Conservation (phyloP, 1,140 invertebrate genomes). For the Neodiprion virginianus region DNA sequence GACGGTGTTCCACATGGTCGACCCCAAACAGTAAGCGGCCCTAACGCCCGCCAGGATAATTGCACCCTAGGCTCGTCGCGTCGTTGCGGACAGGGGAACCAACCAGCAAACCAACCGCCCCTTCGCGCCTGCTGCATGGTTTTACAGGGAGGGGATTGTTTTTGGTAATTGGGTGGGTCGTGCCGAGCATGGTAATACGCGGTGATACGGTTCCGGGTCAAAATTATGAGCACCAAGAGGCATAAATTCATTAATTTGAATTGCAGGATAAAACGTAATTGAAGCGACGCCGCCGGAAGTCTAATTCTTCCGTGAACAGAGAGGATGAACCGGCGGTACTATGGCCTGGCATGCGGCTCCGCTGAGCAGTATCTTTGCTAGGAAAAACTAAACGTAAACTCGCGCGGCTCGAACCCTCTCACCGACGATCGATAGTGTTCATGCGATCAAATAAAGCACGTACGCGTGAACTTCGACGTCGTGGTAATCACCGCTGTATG, state of each 20-base stretch:
- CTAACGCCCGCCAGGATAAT: not conserved
- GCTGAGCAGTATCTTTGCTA: not conserved
- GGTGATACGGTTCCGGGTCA: constrained; percentile 26
- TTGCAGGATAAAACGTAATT: constrained; percentile 29
- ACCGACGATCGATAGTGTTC: not conserved
- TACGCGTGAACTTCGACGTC: not conserved
- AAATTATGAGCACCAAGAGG: constrained; percentile 34
- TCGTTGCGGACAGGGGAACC: constrained; percentile 4
- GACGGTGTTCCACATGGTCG: not conserved
- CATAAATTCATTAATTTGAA: constrained; percentile 43
- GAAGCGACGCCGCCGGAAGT: constrained; percentile 10
- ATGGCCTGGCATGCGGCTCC: not conserved
- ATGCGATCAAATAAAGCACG: not conserved
- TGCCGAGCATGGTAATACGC: constrained; percentile 35
- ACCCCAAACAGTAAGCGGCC: not conserved
- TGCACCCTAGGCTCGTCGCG: constrained; percentile 1
- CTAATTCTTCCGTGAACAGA: not conserved
- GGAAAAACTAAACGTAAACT: not conserved
- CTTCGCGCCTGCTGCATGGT: not conserved
- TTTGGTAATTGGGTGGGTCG: constrained; percentile 40
- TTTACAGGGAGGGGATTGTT: constrained; percentile 28
- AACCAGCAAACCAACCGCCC: not conserved
- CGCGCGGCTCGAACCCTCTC: not conserved
- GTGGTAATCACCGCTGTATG: not conserved
- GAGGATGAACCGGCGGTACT: not conserved